phyloP scores from a whole-genome alignment of 2,888 invertebrate species.

The Hypercompe scribonia region DNA sequence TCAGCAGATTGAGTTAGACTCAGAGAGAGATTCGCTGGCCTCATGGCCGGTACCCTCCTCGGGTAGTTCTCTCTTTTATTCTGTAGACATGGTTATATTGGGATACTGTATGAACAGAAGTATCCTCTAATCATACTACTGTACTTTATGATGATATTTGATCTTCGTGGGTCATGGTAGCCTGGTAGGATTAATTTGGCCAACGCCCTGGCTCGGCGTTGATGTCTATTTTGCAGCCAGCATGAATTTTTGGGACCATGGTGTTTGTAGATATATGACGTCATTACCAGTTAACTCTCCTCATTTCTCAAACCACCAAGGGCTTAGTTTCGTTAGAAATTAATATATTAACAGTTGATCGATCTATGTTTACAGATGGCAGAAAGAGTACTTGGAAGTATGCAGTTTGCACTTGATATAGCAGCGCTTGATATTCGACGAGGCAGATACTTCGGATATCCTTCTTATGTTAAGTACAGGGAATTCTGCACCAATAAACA shows the following conservation, averaged over 20 bases:
- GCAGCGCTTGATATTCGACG: constrained; percentile 15
- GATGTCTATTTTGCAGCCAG: not conserved
- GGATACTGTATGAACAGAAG: not conserved
- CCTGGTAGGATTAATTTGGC: not conserved
- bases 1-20: not conserved
- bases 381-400: not conserved
- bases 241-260: not conserved
- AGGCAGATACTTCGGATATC: constrained; percentile 22
- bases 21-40: not conserved
- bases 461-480: constrained; percentile 26
- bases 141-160: not conserved
- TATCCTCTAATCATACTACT: not conserved
- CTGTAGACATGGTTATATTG: not conserved
- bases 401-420: constrained; percentile 7
- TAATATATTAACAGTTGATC: too few relatives aligned
- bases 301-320: not conserved
- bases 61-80: not conserved
- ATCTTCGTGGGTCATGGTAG: not conserved
- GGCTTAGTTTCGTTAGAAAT: not conserved
- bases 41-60: not conserved
- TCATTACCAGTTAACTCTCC: not conserved
- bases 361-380: constrained; percentile 21
- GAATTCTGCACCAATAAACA: constrained; percentile 15
- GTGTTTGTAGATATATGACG: not conserved
- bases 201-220: not conserved